These are phyloP conservation scores for Agrypnia vestita DNA, from an alignment of 1,140 invertebrate genomes.

Conservation along the genomic window DNA sequence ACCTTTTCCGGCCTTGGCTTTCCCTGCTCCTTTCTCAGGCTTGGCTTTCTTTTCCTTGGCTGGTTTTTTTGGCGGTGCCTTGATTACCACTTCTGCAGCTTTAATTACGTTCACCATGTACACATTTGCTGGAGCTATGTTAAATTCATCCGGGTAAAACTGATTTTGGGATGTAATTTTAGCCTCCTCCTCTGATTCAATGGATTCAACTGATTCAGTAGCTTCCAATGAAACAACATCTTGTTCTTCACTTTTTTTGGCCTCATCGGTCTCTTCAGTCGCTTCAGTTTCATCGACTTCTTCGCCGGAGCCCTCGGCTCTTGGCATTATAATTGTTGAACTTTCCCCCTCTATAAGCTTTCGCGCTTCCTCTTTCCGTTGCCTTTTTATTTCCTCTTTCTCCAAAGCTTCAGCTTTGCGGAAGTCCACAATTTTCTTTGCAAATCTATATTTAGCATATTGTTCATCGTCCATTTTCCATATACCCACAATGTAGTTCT, in stretches of 20 bases:
- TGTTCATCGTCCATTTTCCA: conserved; percentile 33
- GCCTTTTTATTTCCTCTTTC: conserved; percentile 10
- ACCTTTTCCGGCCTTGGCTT: background rate
- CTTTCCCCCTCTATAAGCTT: conserved; percentile 15
- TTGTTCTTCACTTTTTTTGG: background rate
- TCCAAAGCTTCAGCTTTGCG: background rate
- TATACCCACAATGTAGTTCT: conserved; percentile 28
- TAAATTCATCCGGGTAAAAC: conserved; percentile 10
- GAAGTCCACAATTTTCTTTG: conserved; percentile 12
- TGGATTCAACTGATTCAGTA: background rate
- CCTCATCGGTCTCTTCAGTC: background rate
- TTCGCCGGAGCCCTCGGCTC: background rate
- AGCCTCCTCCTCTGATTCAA: background rate
- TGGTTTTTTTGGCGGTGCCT: background rate
- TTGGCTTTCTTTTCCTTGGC: background rate
- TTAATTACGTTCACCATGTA: conserved; percentile 1
- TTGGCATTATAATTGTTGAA: background rate
- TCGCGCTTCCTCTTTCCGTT: conserved; percentile 3
- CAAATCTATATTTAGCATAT: conserved; percentile 21
- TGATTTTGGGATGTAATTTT: background rate
- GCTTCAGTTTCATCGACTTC: background rate
- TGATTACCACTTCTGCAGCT: conserved; percentile 13
- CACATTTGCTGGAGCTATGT: background rate
- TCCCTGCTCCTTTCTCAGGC: background rate
- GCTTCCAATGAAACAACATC: background rate